Evolutionary conservation across 2,113 vertebrate species (phyloP).

Genomic region (Gorilla gorilla): DNA sequence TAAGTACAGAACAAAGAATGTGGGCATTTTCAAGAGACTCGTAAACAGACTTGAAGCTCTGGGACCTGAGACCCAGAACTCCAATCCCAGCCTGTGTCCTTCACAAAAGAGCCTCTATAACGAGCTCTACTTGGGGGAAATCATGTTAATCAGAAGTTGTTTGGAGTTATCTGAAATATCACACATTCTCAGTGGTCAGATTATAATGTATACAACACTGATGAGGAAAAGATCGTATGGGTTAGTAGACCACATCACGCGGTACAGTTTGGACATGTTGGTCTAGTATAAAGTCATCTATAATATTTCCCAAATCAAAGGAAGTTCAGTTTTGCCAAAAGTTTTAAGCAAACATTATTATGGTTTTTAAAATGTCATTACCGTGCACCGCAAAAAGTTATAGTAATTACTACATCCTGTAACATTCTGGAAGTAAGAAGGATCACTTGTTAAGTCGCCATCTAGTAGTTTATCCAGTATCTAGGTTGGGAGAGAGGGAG

Average conservation of each 20-base stretch:
- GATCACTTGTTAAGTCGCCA: conserved; percentile 82
- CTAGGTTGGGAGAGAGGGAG: conserved; percentile 71
- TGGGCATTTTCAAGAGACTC: conserved; percentile 48
- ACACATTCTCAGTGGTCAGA: background rate
- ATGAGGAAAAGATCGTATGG: background rate
- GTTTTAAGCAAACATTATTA: conserved; percentile 21
- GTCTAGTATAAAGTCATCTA: background rate
- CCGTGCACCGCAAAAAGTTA: conserved; percentile 88
- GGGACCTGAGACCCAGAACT: background rate
- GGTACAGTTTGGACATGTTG: background rate
- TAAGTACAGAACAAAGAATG: conserved; percentile 65
- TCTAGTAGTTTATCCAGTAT: conserved; percentile 87
- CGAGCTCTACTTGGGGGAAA: background rate
- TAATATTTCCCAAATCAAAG: background rate
- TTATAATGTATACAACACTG: background rate
- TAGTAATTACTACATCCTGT: conserved; percentile 90
- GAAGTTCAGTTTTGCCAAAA: conserved; percentile 6
- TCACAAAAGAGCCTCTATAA: background rate
- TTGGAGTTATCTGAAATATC: background rate
- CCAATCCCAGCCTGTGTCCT: background rate
- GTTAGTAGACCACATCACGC: background rate
- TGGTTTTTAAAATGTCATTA: conserved; percentile 69
- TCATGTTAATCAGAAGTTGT: background rate
- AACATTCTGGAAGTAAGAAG: conserved; percentile 88
- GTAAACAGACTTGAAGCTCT: background rate